Base-by-base conservation (phyloP, 1,140 invertebrate species). In the Trissolcus basalis region DNA sequence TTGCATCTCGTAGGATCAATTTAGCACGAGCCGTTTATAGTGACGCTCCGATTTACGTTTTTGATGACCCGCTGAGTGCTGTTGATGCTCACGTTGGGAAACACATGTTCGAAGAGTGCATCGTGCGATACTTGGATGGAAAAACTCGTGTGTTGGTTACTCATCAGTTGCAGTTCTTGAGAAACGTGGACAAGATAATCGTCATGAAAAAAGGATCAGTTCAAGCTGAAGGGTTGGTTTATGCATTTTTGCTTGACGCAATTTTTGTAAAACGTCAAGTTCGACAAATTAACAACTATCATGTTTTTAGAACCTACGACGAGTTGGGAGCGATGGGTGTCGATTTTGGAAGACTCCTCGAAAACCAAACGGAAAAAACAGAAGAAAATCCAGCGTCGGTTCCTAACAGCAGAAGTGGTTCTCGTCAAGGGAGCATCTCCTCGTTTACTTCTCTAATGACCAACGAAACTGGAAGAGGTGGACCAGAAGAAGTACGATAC, bases 101-200 rank as follows among this genome's bases (percentile, higher is more conserved):
- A 55, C 92, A 95, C 82, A 89, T 97, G 61, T 96, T 96, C 79
- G 91, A 93, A 55, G 90, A 94, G 54, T 93, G 92, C 70, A 92
- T 94, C 47, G 89, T 86, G 50, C 92, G 91, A 1, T 93, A 93
- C 81, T 87, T 96, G 27, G 90, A 89, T 13, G 88, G 92, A 55
- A 95, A 94, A 83, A 94, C 93, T 0, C 89, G 93, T n/a, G 90
- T 97, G 39, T 90, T 97, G 5, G 93, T 95, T 13, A 97, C 96
- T 0, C 95, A 97, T 87, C 95, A 96, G 80, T 86, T 96, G 4
- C 95, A 96, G 80, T 95, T 93, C 82, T 88, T 97, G 12, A 91
- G 92, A 80, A 90, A 91, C 13, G 94, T 93, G 0, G 91, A 94
- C 82, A 90, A 92, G 73, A 95, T 97, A 72, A 85, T 96, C 39